Evolutionary conservation across 2,113 vertebrate species (phyloP), one percentile per base, ranked within the genome.

Genomic region (Okapia johnstoni): DNA sequence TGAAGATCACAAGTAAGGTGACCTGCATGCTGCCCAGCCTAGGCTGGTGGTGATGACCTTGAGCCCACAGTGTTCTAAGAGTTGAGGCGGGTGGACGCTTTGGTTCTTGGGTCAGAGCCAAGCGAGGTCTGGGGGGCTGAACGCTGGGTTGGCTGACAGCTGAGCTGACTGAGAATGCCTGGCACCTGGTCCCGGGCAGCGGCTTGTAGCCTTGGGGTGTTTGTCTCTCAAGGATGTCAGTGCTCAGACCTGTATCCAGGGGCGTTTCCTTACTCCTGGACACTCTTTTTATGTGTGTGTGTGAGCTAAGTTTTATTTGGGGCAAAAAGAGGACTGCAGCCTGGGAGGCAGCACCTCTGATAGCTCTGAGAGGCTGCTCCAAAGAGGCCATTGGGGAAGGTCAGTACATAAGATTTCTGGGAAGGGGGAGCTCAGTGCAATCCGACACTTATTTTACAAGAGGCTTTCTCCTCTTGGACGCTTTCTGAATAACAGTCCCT

Each of bases 1-100:
- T 6, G 93, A 88, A 50, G 92, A 95, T n/a, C 85, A 95, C 26
- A 98, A 96, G 99, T 99, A 98, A 99, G 99, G 57, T 1, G 15
- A 6, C 8, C 36, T 19, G 94, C 85, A 16, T 16, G 54, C 26
- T 36, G 28, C 16, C 1, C 1, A 2, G 26, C 33, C 23, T 12
- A 30, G 28, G 21, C 70, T 40, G 17, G 2, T 30, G 4, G 21
- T 13, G 4, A 21, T 10, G 33, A 1, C 25, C 81, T 50, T 17
- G 23, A 52, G 60, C 7, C 7, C 26, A 66, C 14, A 1, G 13
- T 30, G 85, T 54, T 83, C 54, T 10, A 17, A 36, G 86, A 36
- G n/a, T n/a, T 8, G 25, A 13, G 28, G 1, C 1, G 0, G 4
- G 2, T 5, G 3, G 36, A 26, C 4, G 15, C 36, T n/a, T 23